Conservation (phyloP, 2,888 invertebrate genomes). For the Teleogryllus oceanicus region DNA sequence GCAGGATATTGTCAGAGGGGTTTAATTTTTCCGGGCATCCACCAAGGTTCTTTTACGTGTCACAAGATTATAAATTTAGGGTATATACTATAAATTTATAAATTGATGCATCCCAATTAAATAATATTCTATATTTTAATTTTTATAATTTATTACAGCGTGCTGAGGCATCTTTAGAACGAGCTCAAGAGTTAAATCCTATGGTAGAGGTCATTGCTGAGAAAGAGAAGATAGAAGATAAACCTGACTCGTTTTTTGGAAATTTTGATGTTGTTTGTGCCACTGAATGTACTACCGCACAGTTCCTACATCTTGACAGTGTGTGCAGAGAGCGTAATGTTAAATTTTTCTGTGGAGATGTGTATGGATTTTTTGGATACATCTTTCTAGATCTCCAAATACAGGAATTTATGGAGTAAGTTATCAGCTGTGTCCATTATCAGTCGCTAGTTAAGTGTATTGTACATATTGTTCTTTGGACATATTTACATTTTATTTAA, state of each 20-base stretch:
- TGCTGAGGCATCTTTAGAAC: constrained; percentile 74
- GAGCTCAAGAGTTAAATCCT: constrained; percentile 85
- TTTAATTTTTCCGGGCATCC: no score
- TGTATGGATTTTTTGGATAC: constrained; percentile 91
- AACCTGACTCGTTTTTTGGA: constrained; percentile 67
- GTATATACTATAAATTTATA: no score
- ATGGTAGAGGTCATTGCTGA: constrained; percentile 81
- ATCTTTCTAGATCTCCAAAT: constrained; percentile 84
- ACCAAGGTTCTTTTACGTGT: no score
- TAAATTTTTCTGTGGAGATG: constrained; percentile 86
- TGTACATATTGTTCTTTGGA: no score
- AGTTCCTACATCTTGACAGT: constrained; percentile 70
- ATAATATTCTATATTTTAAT: background rate
- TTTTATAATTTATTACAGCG: constrained; percentile 54
- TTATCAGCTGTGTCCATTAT: constrained; percentile 37
- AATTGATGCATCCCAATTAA: no score
- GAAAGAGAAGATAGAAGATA: constrained; percentile 59
- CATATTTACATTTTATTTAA: no score
- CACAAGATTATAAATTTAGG: no score
- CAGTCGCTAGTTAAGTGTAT: no score
- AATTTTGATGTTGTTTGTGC: constrained; percentile 80
- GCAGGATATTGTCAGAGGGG: no score
- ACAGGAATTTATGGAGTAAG: constrained; percentile 77
- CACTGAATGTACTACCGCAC: constrained; percentile 63
- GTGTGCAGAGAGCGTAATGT: constrained; percentile 70